phyloP scores from a whole-genome alignment of 2,797 vertebrate genomes.

The Picus viridis region DNA sequence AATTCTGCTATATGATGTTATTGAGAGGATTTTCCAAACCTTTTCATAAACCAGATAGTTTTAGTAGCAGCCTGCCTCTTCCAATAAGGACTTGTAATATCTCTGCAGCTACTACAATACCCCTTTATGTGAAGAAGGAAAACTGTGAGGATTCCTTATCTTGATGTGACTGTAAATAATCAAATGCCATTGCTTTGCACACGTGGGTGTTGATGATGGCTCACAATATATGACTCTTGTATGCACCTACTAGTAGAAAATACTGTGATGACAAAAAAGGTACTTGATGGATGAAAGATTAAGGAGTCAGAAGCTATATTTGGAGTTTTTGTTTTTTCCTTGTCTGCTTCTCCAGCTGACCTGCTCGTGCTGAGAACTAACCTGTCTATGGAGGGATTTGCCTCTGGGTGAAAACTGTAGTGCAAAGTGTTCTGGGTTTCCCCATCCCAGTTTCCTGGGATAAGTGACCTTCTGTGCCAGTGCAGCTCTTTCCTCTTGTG shows the following conservation, averaged over 20 bases:
- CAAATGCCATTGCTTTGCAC: background rate
- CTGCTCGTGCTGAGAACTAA: background rate
- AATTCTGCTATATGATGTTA: background rate
- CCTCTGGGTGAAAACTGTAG: background rate
- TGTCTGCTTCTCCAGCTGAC: background rate
- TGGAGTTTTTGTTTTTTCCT: background rate
- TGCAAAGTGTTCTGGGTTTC: background rate
- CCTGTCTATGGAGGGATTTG: background rate
- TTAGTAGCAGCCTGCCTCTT: background rate
- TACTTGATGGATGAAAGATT: background rate
- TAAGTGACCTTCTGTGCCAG: background rate
- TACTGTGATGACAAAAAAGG: background rate
- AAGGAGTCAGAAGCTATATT: background rate
- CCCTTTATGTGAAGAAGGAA: background rate
- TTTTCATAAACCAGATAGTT: background rate
- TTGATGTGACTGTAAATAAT: background rate
- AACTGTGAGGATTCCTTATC: background rate
- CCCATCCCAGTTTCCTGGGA: background rate
- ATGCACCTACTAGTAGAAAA: background rate
- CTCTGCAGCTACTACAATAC: background rate
- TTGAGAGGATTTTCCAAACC: background rate
- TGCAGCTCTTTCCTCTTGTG: background rate
- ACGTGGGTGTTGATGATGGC: background rate
- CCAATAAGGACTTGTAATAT: background rate
- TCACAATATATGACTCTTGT: background rate